Conservation (phyloP, 2,888 invertebrate species). For the Ptycholaimellus sp. region DNA sequence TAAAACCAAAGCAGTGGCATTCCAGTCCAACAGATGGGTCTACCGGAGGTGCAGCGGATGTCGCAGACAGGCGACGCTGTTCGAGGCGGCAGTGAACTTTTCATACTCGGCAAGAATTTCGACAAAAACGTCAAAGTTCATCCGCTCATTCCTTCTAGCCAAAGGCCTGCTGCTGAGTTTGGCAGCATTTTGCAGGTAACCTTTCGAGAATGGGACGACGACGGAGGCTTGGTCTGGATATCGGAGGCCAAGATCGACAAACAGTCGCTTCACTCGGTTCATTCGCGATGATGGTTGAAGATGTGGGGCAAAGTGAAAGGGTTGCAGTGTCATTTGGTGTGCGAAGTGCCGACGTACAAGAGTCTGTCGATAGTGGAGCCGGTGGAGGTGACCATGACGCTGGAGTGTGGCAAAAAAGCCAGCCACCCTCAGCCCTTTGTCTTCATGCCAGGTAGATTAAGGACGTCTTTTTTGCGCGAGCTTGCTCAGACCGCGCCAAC, state of each 20-base stretch:
- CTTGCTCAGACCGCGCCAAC: no score
- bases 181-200: no score
- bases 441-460: conserved; percentile 20
- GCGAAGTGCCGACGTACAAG: conserved; percentile 27
- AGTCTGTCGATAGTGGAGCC: conserved; percentile 14
- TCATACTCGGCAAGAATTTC: conserved; percentile 32
- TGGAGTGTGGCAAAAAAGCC: conserved; percentile 23
- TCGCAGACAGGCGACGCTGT: conserved; percentile 20
- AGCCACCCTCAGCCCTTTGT: conserved; percentile 27
- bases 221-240: conserved; percentile 24
- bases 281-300: background rate
- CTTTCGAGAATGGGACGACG: no score
- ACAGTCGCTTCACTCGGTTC: conserved; percentile 27
- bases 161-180: no score
- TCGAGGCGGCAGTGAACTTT: conserved; percentile 27
- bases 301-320: background rate
- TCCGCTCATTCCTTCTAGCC: no score
- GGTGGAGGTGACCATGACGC: conserved; percentile 23
- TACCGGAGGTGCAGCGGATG: conserved; percentile 29
- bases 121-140: conserved; percentile 28
- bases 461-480: no score
- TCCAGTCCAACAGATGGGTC: conserved; percentile 31
- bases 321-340: conserved; percentile 30
- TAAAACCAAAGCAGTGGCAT: conserved; percentile 3
- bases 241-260: conserved; percentile 27